Evolutionary conservation across 2,113 vertebrate genomes (phyloP).

Genomic region (Desmodus rotundus): DNA sequence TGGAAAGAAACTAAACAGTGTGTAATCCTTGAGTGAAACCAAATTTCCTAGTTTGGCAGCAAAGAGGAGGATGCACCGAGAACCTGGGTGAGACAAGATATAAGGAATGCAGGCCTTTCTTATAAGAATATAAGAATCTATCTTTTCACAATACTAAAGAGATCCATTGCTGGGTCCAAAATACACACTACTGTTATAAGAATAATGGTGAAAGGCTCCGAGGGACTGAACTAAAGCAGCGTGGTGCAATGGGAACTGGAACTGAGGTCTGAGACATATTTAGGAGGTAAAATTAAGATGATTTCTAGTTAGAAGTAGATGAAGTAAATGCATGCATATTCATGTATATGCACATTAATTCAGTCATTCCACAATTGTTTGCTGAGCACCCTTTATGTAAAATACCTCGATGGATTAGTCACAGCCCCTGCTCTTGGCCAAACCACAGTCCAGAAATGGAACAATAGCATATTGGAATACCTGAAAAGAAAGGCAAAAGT

Average conservation of each 20-base stretch:
- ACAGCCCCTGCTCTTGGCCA: background rate
- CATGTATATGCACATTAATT: background rate
- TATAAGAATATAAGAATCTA: background rate
- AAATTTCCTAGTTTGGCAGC: background rate
- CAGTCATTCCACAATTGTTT: background rate
- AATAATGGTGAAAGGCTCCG: background rate
- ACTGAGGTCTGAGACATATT: background rate
- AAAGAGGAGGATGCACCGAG: background rate
- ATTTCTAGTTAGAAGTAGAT: background rate
- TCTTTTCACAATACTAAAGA: background rate
- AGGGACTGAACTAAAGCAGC: background rate
- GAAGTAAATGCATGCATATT: background rate
- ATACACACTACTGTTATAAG: background rate
- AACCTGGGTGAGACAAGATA: accelerated
- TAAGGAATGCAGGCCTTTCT: background rate
- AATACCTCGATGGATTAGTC: background rate
- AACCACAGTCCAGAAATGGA: background rate
- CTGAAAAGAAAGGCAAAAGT: background rate
- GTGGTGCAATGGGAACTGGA: background rate
- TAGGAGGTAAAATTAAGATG: background rate
- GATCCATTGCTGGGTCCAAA: background rate
- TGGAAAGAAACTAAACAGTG: background rate
- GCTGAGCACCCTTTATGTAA: background rate
- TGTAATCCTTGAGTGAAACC: background rate
- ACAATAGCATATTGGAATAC: background rate